A percentile compares a stretch with the other conserved stretches of the same genome.
These are phyloP conservation scores for Polyommatus icarus DNA, from an alignment of 2,888 invertebrate genomes.

Conservation along the genomic window DNA sequence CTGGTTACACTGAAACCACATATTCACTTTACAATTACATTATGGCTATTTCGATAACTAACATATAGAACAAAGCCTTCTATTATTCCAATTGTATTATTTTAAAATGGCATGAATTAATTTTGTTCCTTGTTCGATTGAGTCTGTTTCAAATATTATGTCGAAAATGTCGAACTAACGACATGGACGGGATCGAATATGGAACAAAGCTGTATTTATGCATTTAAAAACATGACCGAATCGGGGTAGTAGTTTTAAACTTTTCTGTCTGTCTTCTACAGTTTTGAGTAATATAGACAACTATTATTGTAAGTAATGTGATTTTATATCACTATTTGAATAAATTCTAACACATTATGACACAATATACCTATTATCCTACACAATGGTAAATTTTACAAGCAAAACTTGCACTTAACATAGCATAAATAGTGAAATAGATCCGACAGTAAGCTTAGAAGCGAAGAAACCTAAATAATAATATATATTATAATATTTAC, in stretches of 20 bases:
- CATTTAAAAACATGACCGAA: background rate
- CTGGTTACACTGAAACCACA: background rate
- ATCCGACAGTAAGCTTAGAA: constrained; percentile 10
- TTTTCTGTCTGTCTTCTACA: background rate
- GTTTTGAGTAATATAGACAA: constrained; percentile 13
- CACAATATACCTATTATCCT: constrained; percentile 14
- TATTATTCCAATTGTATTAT: background rate
- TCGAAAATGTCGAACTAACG: background rate
- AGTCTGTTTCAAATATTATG: background rate
- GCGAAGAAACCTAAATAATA: constrained; percentile 2
- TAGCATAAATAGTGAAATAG: constrained; percentile 25
- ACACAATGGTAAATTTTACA: constrained; percentile 14
- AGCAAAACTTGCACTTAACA: constrained; percentile 21
- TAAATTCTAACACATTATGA: background rate
- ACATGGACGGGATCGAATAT: too few relatives aligned
- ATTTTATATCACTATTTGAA: constrained; percentile 2
- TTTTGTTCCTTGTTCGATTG: background rate
- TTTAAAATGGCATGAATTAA: background rate
- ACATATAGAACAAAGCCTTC: background rate
- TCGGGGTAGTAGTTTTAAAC: background rate
- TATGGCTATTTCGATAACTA: background rate
- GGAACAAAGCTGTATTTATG: background rate
- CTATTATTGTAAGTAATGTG: background rate
- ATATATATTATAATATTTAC: constrained; percentile 27
- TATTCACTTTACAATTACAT: background rate